A percentile compares a stretch with the other conserved stretches of the same genome.
Conservation (phyloP, 2,797 vertebrate genomes). For the Cuculus canorus region DNA sequence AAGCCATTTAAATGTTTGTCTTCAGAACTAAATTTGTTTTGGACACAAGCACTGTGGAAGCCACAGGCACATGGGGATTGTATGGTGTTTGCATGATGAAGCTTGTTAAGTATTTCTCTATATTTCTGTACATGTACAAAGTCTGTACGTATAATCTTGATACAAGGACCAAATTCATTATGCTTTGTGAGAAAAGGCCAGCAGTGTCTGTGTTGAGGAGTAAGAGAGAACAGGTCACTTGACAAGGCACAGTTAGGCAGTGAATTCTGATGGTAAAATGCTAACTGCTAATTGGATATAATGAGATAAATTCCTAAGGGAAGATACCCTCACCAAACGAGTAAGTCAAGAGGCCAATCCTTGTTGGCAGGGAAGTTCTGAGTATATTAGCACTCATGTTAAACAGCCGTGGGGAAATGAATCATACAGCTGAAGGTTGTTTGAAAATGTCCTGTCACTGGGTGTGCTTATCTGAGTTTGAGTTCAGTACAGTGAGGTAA, state of each 20-base stretch:
- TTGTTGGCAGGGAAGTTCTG: conserved; percentile 44
- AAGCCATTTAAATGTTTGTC: background rate
- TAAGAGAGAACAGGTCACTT: background rate
- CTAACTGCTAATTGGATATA: conserved; percentile 1
- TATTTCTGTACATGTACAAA: background rate
- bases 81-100: background rate
- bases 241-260: background rate
- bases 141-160: background rate
- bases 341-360: conserved; percentile 20
- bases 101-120: background rate
- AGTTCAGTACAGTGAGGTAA: background rate
- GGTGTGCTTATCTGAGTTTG: background rate
- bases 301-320: conserved; percentile 14
- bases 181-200: background rate
- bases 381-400: background rate
- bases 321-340: conserved; percentile 23
- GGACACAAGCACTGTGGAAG: background rate
- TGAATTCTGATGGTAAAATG: background rate
- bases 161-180: background rate
- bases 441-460: conserved; percentile 26
- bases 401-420: conserved; percentile 31
- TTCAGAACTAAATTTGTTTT: background rate
- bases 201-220: background rate
- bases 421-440: background rate
- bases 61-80: background rate